Base-by-base conservation (phyloP, 2,113 vertebrate species). In the Numida meleagris region DNA sequence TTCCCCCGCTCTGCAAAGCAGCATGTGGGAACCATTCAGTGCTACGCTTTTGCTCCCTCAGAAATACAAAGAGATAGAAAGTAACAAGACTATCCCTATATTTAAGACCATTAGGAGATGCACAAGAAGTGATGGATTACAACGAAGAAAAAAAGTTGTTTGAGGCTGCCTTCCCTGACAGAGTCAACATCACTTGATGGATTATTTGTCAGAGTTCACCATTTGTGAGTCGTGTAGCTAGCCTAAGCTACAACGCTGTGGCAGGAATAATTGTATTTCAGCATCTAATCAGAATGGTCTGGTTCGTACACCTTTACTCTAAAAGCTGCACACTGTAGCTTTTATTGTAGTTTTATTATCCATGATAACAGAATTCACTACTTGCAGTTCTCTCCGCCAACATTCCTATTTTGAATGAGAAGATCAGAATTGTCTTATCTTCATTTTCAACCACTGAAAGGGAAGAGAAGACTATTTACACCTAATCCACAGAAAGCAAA, bases 401-500 rank as follows among this genome's bases (percentile, higher is more conserved):
- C 31, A 31, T 80, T 45, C 51, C 42, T 70, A 72, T 67, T 58
- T 36, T 59, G 78, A 89, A 93, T 78, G 20, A 72, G 53, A 40
- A 65, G 43, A 85, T 17, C 12, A 86, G 17, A 86, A 82, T 61
- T 59, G 31, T n/a, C 43, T 96, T 91, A 82, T 78, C 79, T 90
- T 93, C 87, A 78, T 65, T 95, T 89, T 76, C 34, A 80, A 27
- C 18, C 34, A 70, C 70, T 67, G 50, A 88, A 96, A 87, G 38
- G 5, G 24, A 90, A 84, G 31, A 75, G 77, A 87, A 94, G 87
- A 85, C 82, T 92, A 95, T 73, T 90, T 96, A 81, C 24, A 77
- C 62, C 55, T 83, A 80, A 88, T 75, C 45, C 88, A 91, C 0
- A 75, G 34, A 68, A 88, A 81, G 73, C 55, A 88, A 76, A 90